Evolutionary conservation across 2,113 vertebrate genomes (phyloP).

Genomic region (Notechis scutatus): DNA sequence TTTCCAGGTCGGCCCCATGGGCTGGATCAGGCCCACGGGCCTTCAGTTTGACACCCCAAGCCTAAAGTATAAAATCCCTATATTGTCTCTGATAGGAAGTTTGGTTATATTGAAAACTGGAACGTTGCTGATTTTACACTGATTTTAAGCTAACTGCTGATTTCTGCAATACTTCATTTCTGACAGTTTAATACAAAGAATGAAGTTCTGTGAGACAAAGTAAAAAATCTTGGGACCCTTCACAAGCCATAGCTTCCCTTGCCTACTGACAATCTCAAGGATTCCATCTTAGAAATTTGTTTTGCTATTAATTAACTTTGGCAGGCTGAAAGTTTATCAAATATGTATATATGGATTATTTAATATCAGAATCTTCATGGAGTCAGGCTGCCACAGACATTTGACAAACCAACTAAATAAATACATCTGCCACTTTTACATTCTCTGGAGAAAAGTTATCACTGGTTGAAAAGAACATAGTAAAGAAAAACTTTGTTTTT

Average conservation of each 20-base stretch:
- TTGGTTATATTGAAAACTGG: background rate
- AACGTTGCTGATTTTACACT: background rate
- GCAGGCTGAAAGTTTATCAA: conserved; percentile 59
- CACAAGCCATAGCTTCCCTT: background rate
- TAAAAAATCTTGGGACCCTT: background rate
- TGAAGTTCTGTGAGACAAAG: conserved; percentile 28
- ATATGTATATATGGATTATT: conserved; percentile 60
- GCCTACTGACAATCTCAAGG: background rate
- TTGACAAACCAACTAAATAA: background rate
- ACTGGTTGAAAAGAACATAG: conserved; percentile 62
- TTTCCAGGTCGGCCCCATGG: too few relatives aligned
- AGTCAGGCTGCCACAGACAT: background rate
- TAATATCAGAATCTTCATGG: conserved; percentile 30
- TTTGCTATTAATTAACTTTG: conserved; percentile 63
- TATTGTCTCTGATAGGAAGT: background rate
- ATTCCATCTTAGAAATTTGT: conserved; percentile 43
- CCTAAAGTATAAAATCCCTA: background rate
- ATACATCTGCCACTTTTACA: conserved; percentile 50
- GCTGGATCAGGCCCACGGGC: too few relatives aligned
- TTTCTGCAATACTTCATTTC: background rate
- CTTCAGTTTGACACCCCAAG: too few relatives aligned
- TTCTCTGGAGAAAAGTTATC: conserved; percentile 56
- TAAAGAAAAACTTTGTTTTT: conserved; percentile 42
- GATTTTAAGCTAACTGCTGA: background rate
- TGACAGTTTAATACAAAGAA: background rate